A percentile compares a stretch with the other conserved stretches of the same genome.
These are phyloP conservation scores for Agrochola lychnidis DNA, from an alignment of 2,888 invertebrate genomes.

Conservation along the genomic window DNA sequence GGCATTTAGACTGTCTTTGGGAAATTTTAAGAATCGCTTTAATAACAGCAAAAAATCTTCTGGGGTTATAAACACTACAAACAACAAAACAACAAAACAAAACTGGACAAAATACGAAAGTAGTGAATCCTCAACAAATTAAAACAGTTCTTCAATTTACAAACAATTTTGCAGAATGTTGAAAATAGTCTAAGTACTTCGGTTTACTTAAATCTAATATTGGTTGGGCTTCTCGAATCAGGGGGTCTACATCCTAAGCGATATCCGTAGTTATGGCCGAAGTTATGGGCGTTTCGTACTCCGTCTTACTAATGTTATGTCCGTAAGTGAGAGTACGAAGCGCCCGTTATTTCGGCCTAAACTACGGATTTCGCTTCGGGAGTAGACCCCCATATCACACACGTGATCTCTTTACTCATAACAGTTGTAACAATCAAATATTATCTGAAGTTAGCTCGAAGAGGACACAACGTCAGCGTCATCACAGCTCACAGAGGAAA, in stretches of 20 bases:
- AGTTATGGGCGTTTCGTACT: too few relatives aligned
- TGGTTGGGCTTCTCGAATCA: neutral
- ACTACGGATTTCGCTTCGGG: too few relatives aligned
- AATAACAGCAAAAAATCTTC: neutral
- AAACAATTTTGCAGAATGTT: neutral
- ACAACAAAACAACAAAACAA: too few relatives aligned
- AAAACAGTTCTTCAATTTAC: neutral
- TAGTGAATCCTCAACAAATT: neutral
- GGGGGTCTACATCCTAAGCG: neutral
- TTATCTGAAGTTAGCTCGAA: conserved; percentile 11
- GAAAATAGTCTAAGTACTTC: neutral
- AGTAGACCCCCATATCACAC: too few relatives aligned
- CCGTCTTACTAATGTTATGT: too few relatives aligned
- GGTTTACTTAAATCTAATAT: neutral
- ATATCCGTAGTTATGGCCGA: too few relatives aligned
- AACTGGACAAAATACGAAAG: neutral
- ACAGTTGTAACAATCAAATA: neutral
- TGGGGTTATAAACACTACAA: too few relatives aligned
- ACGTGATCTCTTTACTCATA: conserved; percentile 16
- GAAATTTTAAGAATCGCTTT: neutral
- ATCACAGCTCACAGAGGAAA: neutral
- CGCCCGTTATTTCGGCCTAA: too few relatives aligned
- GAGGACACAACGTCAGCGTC: conserved; percentile 4
- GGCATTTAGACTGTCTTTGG: neutral
- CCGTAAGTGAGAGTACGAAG: too few relatives aligned